These are phyloP conservation scores for Palaemon carinicauda DNA, from an alignment of 1,140 invertebrate species.

Conservation along the genomic window DNA sequence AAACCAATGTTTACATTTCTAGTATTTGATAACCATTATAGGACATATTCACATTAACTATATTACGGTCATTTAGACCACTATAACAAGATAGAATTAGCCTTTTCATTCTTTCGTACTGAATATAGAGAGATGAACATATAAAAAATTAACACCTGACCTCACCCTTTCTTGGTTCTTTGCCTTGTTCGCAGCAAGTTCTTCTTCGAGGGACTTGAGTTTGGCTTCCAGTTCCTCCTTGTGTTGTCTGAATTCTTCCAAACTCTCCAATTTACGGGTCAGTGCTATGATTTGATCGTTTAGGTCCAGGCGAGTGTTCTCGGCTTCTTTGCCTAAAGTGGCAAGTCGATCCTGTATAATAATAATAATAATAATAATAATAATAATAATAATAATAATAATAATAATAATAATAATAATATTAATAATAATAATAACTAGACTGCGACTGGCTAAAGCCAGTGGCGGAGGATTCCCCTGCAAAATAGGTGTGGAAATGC, in stretches of 20 bases:
- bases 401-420: too few species aligned
- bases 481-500: too few species aligned
- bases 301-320: constrained; percentile 49
- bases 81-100: too few species aligned
- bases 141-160: not conserved
- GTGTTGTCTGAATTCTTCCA: constrained; percentile 54
- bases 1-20: not conserved
- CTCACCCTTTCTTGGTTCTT: constrained; percentile 48
- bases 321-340: constrained; percentile 32
- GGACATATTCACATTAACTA: not conserved
- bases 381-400: not conserved
- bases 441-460: too few species aligned
- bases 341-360: constrained; percentile 33
- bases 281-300: constrained; percentile 57
- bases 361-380: not conserved
- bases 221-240: constrained; percentile 55
- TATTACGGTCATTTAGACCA: too few species aligned
- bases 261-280: constrained; percentile 50
- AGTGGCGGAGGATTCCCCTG: too few species aligned
- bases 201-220: constrained; percentile 21
- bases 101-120: too few species aligned
- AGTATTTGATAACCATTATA: too few species aligned
- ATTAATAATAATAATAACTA: too few species aligned
- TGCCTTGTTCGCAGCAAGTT: constrained; percentile 27
- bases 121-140: too few species aligned